Conservation (phyloP, 2,888 invertebrate genomes). For the Silvanus unidentatus region DNA sequence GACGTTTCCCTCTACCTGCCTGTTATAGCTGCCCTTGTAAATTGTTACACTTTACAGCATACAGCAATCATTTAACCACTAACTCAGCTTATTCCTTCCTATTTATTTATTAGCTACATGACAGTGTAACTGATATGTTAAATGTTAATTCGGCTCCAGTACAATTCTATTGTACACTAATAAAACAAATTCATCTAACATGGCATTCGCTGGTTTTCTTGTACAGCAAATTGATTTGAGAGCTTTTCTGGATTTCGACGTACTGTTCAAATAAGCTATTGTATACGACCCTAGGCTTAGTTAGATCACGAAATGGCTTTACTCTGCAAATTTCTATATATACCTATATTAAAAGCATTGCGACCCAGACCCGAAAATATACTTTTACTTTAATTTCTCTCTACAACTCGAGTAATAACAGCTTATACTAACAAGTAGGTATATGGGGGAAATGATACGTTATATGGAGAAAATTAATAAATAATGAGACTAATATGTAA, state of each 20-base stretch:
- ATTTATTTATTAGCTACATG: no score
- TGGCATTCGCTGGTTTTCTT: not conserved
- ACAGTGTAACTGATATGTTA: no score
- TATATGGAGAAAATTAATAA: not conserved
- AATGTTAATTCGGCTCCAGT: not conserved
- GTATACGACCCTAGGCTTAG: constrained; percentile 40
- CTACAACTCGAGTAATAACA: no score
- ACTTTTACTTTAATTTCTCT: constrained; percentile 1
- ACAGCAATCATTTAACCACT: no score
- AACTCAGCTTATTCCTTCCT: no score
- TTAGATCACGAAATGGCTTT: constrained; percentile 40
- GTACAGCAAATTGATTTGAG: constrained; percentile 40
- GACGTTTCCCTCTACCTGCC: constrained; percentile 24
- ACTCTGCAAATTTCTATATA: constrained; percentile 18
- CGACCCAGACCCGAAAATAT: constrained; percentile 2
- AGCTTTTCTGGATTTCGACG: constrained; percentile 41
- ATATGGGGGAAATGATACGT: not conserved
- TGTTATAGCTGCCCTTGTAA: not conserved
- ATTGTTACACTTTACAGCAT: no score
- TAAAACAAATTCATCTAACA: constrained; percentile 1
- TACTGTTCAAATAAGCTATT: constrained; percentile 44
- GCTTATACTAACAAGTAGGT: no score
- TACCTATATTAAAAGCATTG: no score
- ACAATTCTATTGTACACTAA: not conserved
- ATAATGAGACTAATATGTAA: not conserved